Evolutionary conservation across 2,797 vertebrate species (phyloP).

Genomic region (Sebastes melanostomus): DNA sequence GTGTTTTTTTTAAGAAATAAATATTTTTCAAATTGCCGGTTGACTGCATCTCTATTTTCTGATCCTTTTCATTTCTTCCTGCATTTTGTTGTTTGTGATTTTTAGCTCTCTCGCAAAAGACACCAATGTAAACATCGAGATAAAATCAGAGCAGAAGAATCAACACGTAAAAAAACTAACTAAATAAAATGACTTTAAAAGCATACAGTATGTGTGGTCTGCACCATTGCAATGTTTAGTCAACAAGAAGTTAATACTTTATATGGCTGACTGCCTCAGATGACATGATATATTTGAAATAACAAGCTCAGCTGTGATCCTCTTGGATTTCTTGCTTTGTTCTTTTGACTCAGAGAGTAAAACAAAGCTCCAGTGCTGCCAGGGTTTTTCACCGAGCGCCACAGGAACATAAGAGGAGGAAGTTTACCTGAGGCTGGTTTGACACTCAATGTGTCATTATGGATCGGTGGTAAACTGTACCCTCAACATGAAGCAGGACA

Average conservation of each 20-base stretch:
- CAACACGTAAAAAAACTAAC: neutral
- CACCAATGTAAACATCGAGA: neutral
- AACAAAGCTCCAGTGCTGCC: neutral
- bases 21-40: neutral
- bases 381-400: constrained; percentile 21
- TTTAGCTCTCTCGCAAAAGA: neutral
- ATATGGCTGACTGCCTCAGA: constrained; percentile 4
- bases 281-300: neutral
- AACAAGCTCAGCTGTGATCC: constrained; percentile 37
- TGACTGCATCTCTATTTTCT: neutral
- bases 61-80: neutral
- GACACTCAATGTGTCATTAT: constrained; percentile 18
- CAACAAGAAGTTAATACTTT: neutral
- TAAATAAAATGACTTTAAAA: neutral
- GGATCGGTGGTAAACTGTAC: neutral
- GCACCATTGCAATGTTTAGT: neutral
- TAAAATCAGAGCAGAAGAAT: neutral
- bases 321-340: constrained; percentile 46
- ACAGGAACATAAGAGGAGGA: constrained; percentile 23
- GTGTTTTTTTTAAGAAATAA: too few relatives aligned
- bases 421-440: constrained; percentile 17
- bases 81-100: neutral
- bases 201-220: neutral
- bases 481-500: constrained; percentile 6
- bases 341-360: constrained; percentile 25